Evolutionary conservation across 2,888 invertebrate species (phyloP), one percentile per base, ranked within the genome.

Genomic region (Drosophila hamatofila): DNA sequence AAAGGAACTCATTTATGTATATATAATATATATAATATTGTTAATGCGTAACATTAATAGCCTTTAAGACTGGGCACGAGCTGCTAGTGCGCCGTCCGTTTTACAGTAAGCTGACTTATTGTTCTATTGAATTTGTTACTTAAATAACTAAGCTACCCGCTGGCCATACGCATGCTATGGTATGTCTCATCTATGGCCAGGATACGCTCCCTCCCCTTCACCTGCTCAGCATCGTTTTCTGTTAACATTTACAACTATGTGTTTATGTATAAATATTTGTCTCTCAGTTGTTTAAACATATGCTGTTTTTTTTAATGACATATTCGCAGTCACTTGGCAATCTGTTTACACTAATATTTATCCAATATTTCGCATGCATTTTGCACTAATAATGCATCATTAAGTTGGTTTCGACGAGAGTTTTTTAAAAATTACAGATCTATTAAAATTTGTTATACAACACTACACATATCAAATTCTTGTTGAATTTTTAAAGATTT

Each of bases 241-340:
- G 54, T 57, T 63, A 75, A 84, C 80, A 79, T 75, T 84, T 85
- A 84, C 67, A 76, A 56, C 76, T 85, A 80, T 11, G 21, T 62
- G 58, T 39, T 30, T 54, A 71, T 66, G 65, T 78, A 83, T 86
- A 83, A 81, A 88, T 86, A 83, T 78, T 58, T 79, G 59, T 80
- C 77, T 76, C 56, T 72, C 77, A 54, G 61, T 78, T 74, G 64
- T 78, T 75, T 78, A 62, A 75, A 79, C 72, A 80, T 57, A 58
- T 59, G 18, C 0, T 44, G 7, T 44, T 21, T 35, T 75, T 86
- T 82, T 75, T 55, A 3, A 64, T 68, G 88, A 82, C 83, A 64
- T 72, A 68, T 60, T 75, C 58, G 87, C 85, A 85, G 86, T 87
- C 86, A 87, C 86, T 88, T 89, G 86, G 90, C 90, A 88, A 89